Evolutionary conservation across 1,140 invertebrate species (phyloP).

Genomic region (Dufourea novaeangliae): DNA sequence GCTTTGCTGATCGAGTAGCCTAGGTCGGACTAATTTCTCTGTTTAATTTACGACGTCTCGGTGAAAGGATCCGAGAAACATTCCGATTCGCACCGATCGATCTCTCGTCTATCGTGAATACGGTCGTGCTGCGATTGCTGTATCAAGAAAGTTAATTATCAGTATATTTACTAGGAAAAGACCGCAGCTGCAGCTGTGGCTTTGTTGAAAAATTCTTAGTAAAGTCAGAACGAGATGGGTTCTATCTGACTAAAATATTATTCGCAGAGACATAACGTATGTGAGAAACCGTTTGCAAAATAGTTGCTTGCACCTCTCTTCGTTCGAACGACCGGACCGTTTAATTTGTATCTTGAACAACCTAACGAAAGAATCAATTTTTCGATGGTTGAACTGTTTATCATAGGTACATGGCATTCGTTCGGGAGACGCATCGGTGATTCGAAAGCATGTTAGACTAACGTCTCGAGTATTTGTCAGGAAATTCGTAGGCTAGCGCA

Average conservation of each 20-base stretch:
- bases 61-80: constrained; percentile 69
- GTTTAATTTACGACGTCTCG: constrained; percentile 74
- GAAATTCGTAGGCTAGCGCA: constrained; percentile 62
- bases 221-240: neutral
- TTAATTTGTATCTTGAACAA: no score
- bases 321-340: neutral
- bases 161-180: constrained; percentile 50
- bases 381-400: constrained; percentile 1
- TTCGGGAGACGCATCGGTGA: constrained; percentile 19
- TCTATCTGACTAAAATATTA: no score
- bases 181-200: constrained; percentile 2
- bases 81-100: constrained; percentile 51
- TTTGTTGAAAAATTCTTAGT: neutral
- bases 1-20: neutral
- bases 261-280: no score
- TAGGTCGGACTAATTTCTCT: constrained; percentile 72
- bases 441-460: constrained; percentile 42
- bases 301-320: neutral
- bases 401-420: constrained; percentile 1
- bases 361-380: neutral
- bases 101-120: constrained; percentile 43
- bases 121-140: constrained; percentile 12
- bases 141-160: constrained; percentile 55
- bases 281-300: no score
- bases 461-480: constrained; percentile 56